Evolutionary conservation across 2,113 vertebrate species (phyloP).

Genomic region (Mionectes macconnelli): DNA sequence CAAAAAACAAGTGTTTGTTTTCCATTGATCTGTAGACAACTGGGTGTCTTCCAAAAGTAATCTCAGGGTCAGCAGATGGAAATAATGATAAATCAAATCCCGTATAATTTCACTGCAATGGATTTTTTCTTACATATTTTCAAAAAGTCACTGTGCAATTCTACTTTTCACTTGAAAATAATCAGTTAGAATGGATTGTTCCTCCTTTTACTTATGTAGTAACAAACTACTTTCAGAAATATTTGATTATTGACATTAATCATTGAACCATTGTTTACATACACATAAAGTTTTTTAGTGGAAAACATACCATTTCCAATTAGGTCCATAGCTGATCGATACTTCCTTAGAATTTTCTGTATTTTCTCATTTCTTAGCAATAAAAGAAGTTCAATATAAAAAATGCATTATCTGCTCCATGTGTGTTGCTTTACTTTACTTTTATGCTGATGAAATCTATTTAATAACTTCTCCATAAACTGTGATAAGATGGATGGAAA

Average conservation of each 20-base stretch:
- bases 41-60: not conserved
- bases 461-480: not conserved
- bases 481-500: not conserved
- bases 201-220: not conserved
- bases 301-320: not conserved
- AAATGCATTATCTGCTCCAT: not conserved
- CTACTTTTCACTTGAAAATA: not conserved
- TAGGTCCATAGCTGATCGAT: not conserved
- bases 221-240: not conserved
- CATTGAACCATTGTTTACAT: not conserved
- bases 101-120: not conserved
- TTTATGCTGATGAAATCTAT: not conserved
- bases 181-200: not conserved
- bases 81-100: not conserved
- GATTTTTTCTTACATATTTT: not conserved
- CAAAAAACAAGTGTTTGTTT: not conserved
- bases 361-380: not conserved
- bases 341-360: not conserved
- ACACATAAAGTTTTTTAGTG: not conserved
- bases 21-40: not conserved
- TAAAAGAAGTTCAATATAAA: not conserved
- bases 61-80: not conserved
- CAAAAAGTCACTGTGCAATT: not conserved
- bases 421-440: not conserved
- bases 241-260: not conserved